Evolutionary conservation across 2,113 vertebrate species (phyloP), one percentile per base, ranked within the genome.

Genomic region (Excalfactoria chinensis): DNA sequence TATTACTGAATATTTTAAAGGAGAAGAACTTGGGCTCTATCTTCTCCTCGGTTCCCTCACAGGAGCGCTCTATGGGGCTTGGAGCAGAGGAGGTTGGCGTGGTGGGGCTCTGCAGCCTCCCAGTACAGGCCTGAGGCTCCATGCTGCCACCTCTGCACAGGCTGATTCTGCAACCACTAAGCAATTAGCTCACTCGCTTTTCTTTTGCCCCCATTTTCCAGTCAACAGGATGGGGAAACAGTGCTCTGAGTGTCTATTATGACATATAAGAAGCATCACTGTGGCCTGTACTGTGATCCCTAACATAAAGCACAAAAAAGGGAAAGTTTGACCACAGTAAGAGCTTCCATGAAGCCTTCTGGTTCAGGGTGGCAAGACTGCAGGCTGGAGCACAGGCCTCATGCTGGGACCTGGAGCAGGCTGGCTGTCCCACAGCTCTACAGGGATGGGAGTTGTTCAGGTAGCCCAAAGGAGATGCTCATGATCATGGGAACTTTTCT

Each of bases 351-450:
- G 49, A 59, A 41, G 6, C 13, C 11, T 59, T 55, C 49, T 1
- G 2, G 14, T 41, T 70, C n/a, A 34, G 46, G 37, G 9, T 46
- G 51, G 4, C 25, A 21, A 59, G 32, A 34, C 28, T 63, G 21
- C 17, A 20, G 37, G 68, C 66, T 41, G 49, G 15, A 53, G 22
- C 53, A 20, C 18, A 23, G 15, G 34, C 46, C 28, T 80, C 2
- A 0, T 0, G 5, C 21, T 88, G 71, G 49, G 41, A 41, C 6
- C 14, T 67, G 64, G 62, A 69, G 43, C n/a, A 35, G 44, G 43
- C 19, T 43, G 8, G 9, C 16, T 66, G 11, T 17, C 2, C 0
- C n/a, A 3, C 0, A 10, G 4, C 4, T 60, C 56, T 94, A 28
- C 11, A 56, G 11, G 19, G 34, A 67, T 37, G 28, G 25, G 37